Percentiles rank a stretch among this genome's conserved stretches.
Evolutionary conservation across 1,140 invertebrate genomes (phyloP).

Genomic region (Pollicipes pollicipes): DNA sequence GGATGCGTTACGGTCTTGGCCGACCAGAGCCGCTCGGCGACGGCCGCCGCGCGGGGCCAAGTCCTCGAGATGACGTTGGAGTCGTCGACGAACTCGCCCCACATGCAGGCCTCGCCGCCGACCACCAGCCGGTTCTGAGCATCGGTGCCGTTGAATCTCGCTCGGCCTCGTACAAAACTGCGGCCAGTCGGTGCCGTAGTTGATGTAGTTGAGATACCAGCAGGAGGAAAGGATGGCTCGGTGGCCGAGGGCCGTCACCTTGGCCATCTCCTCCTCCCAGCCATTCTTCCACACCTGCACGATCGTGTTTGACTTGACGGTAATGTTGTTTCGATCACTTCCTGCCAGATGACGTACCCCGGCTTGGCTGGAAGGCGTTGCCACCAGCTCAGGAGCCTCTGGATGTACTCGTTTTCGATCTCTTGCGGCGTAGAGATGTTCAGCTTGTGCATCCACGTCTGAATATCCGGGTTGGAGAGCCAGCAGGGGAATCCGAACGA

Average conservation of each 20-base stretch:
- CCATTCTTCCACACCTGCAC: slow-evolving; percentile 48
- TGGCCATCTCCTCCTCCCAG: slow-evolving; percentile 11
- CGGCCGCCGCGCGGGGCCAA: slow-evolving; percentile 31
- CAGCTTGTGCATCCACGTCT: slow-evolving; percentile 43
- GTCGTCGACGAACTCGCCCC: slow-evolving; percentile 36
- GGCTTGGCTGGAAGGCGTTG: slow-evolving; percentile 17
- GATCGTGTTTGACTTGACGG: slow-evolving; percentile 41
- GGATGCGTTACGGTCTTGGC: slow-evolving; percentile 31
- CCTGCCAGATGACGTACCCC: slow-evolving; percentile 72
- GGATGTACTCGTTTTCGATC: slow-evolving; percentile 50
- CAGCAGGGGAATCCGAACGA: slow-evolving; percentile 51
- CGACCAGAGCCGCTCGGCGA: slow-evolving; percentile 56
- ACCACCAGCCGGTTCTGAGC: slow-evolving; percentile 24
- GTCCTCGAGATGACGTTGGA: slow-evolving; percentile 4
- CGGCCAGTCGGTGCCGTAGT: slow-evolving; percentile 51
- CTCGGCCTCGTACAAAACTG: slow-evolving; percentile 57
- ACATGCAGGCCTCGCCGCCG: slow-evolving; percentile 59
- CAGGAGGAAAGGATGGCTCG: slow-evolving; percentile 50
- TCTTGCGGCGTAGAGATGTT: slow-evolving; percentile 37
- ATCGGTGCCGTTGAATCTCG: slow-evolving; percentile 39
- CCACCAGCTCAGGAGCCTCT: slow-evolving; percentile 34
- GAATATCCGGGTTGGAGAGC: slow-evolving; percentile 51
- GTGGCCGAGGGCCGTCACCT: slow-evolving; percentile 39
- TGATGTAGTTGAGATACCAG: slow-evolving; percentile 69
- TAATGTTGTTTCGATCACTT: slow-evolving; percentile 67